phyloP scores from a whole-genome alignment of 2,888 invertebrate species.

The Mycogona germanica region DNA sequence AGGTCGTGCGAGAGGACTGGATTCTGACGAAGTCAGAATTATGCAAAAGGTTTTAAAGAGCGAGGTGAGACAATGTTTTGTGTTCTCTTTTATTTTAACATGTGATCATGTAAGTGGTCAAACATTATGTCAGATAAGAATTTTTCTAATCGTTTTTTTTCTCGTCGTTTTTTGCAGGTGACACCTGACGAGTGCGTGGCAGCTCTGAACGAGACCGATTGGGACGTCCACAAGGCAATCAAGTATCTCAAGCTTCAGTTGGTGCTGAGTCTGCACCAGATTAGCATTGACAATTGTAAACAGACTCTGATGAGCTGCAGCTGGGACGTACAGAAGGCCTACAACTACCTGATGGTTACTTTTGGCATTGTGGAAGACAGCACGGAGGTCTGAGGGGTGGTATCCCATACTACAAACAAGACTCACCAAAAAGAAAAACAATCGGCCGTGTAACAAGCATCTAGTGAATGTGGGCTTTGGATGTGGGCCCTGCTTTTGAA shows the following conservation, averaged over 20 bases:
- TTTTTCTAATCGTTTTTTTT: too few relatives aligned
- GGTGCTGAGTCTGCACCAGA: conserved; percentile 32
- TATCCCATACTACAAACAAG: too few relatives aligned
- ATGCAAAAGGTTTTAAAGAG: conserved; percentile 68
- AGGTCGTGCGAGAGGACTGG: conserved; percentile 55
- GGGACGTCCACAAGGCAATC: conserved; percentile 82
- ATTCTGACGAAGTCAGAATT: conserved; percentile 82
- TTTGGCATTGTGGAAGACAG: conserved; percentile 20
- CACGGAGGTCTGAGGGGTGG: conserved; percentile 18
- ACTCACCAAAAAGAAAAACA: too few relatives aligned
- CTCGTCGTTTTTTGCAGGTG: conserved; percentile 12
- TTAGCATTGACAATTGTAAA: conserved; percentile 32
- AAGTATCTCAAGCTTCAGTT: conserved; percentile 59
- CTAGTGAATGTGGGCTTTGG: too few relatives aligned
- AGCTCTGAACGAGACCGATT: conserved; percentile 67
- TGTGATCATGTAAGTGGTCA: too few relatives aligned
- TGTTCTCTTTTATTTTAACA: too few relatives aligned
- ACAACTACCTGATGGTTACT: conserved; percentile 43
- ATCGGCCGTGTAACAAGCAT: too few relatives aligned
- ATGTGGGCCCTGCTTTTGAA: too few relatives aligned
- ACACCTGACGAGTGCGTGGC: conserved; percentile 57
- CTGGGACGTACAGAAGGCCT: conserved; percentile 56
- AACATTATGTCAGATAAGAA: too few relatives aligned
- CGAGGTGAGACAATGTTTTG: too few relatives aligned
- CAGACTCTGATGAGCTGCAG: conserved; percentile 45